phyloP scores from a whole-genome alignment of 2,113 vertebrate species.

The Brachyhypopomus occidentalis region DNA sequence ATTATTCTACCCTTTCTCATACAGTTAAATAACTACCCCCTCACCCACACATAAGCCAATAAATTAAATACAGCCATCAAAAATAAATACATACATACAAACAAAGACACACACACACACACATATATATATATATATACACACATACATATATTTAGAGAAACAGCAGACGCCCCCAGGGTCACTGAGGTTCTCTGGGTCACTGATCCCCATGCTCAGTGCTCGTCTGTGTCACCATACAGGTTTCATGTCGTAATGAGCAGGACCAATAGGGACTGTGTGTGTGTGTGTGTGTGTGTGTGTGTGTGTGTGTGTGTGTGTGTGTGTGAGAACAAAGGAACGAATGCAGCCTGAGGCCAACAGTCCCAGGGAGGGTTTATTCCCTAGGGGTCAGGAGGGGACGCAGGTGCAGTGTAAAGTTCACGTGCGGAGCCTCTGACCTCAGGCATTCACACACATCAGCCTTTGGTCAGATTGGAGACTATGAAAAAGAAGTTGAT shows the following conservation, averaged over 20 bases:
- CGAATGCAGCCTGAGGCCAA: conserved; percentile 15
- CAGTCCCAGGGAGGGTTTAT: neutral
- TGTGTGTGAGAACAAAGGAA: conserved; percentile 50
- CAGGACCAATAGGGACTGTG: conserved; percentile 2
- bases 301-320: conserved; percentile 12
- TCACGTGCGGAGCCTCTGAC: conserved; percentile 11
- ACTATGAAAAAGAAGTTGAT: neutral
- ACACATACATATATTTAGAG: too few relatives aligned
- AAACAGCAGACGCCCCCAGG: too few relatives aligned
- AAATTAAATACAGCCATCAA: too few relatives aligned
- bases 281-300: conserved; percentile 45
- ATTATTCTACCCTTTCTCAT: too few relatives aligned
- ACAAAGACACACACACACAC: too few relatives aligned
- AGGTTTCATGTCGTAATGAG: conserved; percentile 34
- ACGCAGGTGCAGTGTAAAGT: conserved; percentile 30
- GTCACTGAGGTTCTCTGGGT: too few relatives aligned
- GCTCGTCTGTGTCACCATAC: neutral
- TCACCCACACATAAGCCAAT: too few relatives aligned
- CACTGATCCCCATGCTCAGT: neutral
- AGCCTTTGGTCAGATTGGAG: neutral
- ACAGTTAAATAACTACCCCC: too few relatives aligned
- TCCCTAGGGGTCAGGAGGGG: neutral
- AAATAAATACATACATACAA: too few relatives aligned
- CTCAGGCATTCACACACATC: neutral
- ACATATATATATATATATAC: too few relatives aligned